Evolutionary conservation across 1,140 invertebrate genomes (phyloP).

Genomic region (Cotesia typhae): DNA sequence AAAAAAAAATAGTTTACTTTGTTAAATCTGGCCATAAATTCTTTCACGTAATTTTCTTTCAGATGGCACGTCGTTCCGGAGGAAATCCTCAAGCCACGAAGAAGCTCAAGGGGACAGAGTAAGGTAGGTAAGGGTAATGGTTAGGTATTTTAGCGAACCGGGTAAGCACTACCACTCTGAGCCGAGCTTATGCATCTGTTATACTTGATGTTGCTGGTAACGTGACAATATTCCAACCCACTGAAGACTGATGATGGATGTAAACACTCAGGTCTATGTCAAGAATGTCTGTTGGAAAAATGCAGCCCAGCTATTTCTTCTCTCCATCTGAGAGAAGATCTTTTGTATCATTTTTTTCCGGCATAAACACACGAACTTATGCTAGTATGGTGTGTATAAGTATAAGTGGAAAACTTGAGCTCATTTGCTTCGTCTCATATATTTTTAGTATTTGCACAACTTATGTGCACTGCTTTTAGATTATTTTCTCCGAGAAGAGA

Average conservation of each 20-base stretch:
- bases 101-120: background rate
- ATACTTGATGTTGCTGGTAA: background rate
- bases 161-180: constrained; percentile 7
- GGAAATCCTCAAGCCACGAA: constrained; percentile 15
- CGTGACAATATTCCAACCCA: constrained; percentile 18
- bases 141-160: constrained; percentile 26
- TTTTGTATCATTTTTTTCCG: constrained; percentile 2
- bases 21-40: constrained; percentile 7
- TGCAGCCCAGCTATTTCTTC: background rate
- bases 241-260: constrained; percentile 28
- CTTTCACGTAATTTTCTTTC: background rate
- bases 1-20: background rate
- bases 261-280: constrained; percentile 19
- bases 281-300: constrained; percentile 21
- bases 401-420: constrained; percentile 5
- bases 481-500: no score
- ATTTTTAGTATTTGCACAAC: background rate
- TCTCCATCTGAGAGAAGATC: no score
- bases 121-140: constrained; percentile 1
- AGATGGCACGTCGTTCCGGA: background rate
- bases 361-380: no score
- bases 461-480: constrained; percentile 2
- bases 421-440: constrained; percentile 6
- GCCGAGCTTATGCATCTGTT: no score
- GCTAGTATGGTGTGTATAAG: no score